Evolutionary conservation across 2,888 invertebrate species (phyloP).

Genomic region (Himalopsyche kuldschensis): DNA sequence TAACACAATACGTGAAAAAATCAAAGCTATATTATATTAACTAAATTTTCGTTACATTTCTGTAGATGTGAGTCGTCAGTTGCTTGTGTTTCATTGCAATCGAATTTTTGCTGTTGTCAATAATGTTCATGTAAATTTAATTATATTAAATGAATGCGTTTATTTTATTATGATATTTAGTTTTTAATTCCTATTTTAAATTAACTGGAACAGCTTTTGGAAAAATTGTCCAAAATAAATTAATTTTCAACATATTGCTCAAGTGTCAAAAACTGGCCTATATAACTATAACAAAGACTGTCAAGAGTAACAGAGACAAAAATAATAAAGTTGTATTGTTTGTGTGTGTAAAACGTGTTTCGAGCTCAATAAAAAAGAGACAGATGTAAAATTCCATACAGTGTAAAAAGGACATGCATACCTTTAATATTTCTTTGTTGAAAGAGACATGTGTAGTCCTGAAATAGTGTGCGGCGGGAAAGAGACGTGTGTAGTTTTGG

Average conservation of each 20-base stretch:
- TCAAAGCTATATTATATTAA: too few relatives aligned
- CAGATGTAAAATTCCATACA: not conserved
- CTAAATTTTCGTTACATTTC: too few relatives aligned
- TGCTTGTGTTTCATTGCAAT: too few relatives aligned
- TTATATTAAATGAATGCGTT: too few relatives aligned
- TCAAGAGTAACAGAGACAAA: not conserved
- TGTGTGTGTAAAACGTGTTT: not conserved
- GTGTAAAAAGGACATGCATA: constrained; percentile 1
- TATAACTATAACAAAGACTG: not conserved
- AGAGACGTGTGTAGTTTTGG: not conserved
- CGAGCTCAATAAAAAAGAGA: not conserved
- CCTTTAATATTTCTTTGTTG: not conserved
- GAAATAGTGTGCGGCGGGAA: not conserved
- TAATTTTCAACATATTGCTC: not conserved
- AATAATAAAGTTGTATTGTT: not conserved
- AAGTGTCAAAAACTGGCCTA: not conserved
- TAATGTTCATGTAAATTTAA: too few relatives aligned
- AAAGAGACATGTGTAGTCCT: not conserved
- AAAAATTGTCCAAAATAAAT: too few relatives aligned
- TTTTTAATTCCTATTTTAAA: too few relatives aligned
- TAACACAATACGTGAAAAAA: too few relatives aligned
- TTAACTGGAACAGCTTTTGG: too few relatives aligned
- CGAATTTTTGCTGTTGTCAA: too few relatives aligned
- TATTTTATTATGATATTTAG: too few relatives aligned
- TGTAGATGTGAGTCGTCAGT: too few relatives aligned